Conservation (phyloP, 1,140 invertebrate genomes). For the Drosophila watanabei region DNA sequence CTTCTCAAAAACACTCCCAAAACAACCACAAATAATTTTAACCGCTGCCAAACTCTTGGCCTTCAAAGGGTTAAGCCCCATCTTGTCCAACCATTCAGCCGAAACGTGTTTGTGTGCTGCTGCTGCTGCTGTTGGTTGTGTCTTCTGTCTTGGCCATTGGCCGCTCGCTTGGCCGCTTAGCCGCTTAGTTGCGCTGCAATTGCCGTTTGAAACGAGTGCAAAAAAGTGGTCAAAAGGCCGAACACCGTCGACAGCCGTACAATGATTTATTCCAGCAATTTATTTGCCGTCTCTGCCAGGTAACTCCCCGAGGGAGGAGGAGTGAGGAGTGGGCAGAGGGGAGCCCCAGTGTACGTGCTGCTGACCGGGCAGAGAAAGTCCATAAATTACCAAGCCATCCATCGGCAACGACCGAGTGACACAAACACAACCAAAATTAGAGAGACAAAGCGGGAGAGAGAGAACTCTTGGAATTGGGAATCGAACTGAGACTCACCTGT, state of each 20-base stretch:
- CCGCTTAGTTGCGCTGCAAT: slow-evolving; percentile 46
- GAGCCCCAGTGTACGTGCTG: slow-evolving; percentile 82
- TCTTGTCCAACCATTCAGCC: slow-evolving; percentile 13
- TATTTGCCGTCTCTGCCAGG: slow-evolving; percentile 66
- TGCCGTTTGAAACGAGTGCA: slow-evolving; percentile 77
- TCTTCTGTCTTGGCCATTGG: slow-evolving; percentile 38
- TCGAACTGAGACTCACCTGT: slow-evolving; percentile 27
- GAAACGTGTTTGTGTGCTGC: slow-evolving; percentile 29
- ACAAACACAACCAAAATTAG: slow-evolving; percentile 62
- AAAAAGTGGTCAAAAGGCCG: slow-evolving; percentile 79
- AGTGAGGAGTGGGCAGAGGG: neutral
- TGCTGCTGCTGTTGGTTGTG: slow-evolving; percentile 1
- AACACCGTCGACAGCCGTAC: slow-evolving; percentile 56
- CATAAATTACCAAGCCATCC: slow-evolving; percentile 70
- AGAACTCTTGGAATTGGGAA: neutral
- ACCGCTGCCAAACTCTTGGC: too few species aligned
- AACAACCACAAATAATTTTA: too few species aligned
- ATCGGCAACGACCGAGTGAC: slow-evolving; percentile 63
- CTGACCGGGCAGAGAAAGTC: slow-evolving; percentile 84
- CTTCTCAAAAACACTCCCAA: neutral
- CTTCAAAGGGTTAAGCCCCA: slow-evolving; percentile 25
- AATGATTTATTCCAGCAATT: slow-evolving; percentile 82
- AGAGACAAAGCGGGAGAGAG: slow-evolving; percentile 11
- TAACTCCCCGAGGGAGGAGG: slow-evolving; percentile 3
- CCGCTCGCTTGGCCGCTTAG: slow-evolving; percentile 31